Conservation (phyloP, 2,888 invertebrate species). For the Calameuta filiformis region DNA sequence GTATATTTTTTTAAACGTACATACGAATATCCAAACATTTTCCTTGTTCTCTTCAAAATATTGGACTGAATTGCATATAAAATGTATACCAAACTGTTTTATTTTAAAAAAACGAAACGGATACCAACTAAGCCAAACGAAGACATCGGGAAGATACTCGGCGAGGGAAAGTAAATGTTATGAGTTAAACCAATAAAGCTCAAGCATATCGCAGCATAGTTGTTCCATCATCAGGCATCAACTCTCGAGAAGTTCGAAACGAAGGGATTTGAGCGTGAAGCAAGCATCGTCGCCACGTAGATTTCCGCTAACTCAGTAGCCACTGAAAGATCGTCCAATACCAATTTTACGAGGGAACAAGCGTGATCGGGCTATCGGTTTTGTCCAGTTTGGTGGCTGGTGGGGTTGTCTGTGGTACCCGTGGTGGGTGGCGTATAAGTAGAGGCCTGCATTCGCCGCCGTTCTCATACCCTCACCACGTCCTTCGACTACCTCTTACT, state of each 20-base stretch:
- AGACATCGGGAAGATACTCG: background rate
- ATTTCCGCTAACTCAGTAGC: background rate
- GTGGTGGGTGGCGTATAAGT: slow-evolving; percentile 66
- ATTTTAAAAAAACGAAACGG: background rate
- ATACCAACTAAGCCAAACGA: background rate
- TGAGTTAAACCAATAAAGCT: background rate
- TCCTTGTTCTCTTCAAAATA: background rate
- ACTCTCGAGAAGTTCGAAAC: background rate
- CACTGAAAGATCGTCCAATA: background rate
- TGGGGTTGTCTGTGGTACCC: slow-evolving; percentile 54
- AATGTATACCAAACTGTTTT: background rate
- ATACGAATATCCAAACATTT: background rate
- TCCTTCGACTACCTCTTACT: slow-evolving; percentile 63
- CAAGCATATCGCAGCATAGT: background rate
- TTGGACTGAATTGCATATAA: background rate
- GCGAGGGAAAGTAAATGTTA: background rate
- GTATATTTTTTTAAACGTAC: background rate
- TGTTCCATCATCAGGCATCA: background rate
- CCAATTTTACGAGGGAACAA: slow-evolving; percentile 2
- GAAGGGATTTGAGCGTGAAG: background rate
- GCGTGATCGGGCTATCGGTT: slow-evolving; percentile 19
- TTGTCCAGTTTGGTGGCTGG: slow-evolving; percentile 57
- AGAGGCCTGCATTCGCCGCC: slow-evolving; percentile 62
- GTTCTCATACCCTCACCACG: slow-evolving; percentile 65
- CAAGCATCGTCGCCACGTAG: background rate